Evolutionary conservation across 2,113 vertebrate species (phyloP), one percentile per base, ranked within the genome.

Genomic region (Xenopus laevis): DNA sequence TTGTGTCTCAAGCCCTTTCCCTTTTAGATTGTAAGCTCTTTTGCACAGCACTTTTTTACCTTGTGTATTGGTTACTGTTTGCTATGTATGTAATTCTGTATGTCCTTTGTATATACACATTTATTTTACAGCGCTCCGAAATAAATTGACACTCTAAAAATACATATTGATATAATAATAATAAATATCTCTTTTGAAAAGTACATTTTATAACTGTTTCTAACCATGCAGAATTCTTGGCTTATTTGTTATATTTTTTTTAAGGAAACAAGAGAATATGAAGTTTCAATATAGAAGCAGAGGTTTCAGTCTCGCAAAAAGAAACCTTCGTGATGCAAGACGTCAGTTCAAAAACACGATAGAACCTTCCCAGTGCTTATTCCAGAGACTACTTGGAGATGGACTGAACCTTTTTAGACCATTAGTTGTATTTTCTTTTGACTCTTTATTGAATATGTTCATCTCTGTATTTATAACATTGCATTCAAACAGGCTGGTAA

Each of bases 181-280:
- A 27, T 27, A 27, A 27, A 27, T 27, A 27, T 27, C 23, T 27
- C 23, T 27, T 27, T 27, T 27, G 23, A 1, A 2, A 27, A 27
- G 1, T 27, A 27, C 23, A 27, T 27, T 27, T 27, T 4, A 27
- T 27, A 27, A 27, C 23, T 27, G 23, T 27, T 40, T 40, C 23
- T 40, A 40, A 40, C 33, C 8, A 40, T 40, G 33, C 6, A 40
- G 33, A 40, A 6, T 40, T 40, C 33, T 40, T 40, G 33, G 33
- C 8, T 40, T 40, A 40, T 40, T 40, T 40, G 33, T 40, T 40
- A 9, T 40, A 40, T 50, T 50, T 27, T 50, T 50, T 78, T 53
- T 3, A 87, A 98, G 95, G 97, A 99, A 84, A 94, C 94, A 55
- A 91, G 96, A 77, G 97, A 99, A 84, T 99, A 99, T 0, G 97